These are phyloP conservation scores for Coenonympha arcania DNA, from an alignment of 2,888 invertebrate genomes.

Conservation along the genomic window DNA sequence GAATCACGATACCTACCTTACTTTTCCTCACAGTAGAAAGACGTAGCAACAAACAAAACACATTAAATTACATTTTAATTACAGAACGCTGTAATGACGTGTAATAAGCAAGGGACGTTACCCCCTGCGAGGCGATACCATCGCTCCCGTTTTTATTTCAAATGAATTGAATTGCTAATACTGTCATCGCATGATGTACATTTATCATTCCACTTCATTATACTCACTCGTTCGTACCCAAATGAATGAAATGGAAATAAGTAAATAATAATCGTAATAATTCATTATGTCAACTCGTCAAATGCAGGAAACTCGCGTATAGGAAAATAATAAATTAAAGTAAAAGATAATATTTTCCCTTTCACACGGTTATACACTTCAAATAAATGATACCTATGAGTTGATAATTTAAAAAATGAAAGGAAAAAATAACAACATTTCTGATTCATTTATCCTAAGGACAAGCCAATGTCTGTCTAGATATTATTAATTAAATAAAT, in stretches of 20 bases:
- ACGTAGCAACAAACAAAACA: neutral
- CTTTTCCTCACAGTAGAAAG: neutral
- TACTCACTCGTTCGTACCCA: neutral
- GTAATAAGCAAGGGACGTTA: slow-evolving; percentile 53
- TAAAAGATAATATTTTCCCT: too few relatives aligned
- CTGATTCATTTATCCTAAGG: too few relatives aligned
- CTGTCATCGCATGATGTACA: slow-evolving; percentile 41
- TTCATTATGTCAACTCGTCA: neutral
- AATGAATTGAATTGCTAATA: slow-evolving; percentile 55
- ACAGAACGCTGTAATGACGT: slow-evolving; percentile 38
- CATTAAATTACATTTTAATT: slow-evolving; percentile 23
- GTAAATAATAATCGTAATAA: too few relatives aligned
- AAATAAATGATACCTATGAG: too few relatives aligned
- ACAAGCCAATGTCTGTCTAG: too few relatives aligned
- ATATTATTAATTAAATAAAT: too few relatives aligned
- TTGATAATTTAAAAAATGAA: too few relatives aligned
- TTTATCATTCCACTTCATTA: slow-evolving; percentile 36
- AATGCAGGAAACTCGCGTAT: too few relatives aligned
- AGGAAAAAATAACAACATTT: too few relatives aligned
- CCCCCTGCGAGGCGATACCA: slow-evolving; percentile 42
- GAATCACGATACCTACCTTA: too few relatives aligned
- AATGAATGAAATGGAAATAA: slow-evolving; percentile 29
- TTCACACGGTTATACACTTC: too few relatives aligned
- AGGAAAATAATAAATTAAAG: neutral
- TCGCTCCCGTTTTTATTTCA: slow-evolving; percentile 46